Evolutionary conservation across 2,888 invertebrate genomes (phyloP).

Genomic region (Cataglyphis albicans): DNA sequence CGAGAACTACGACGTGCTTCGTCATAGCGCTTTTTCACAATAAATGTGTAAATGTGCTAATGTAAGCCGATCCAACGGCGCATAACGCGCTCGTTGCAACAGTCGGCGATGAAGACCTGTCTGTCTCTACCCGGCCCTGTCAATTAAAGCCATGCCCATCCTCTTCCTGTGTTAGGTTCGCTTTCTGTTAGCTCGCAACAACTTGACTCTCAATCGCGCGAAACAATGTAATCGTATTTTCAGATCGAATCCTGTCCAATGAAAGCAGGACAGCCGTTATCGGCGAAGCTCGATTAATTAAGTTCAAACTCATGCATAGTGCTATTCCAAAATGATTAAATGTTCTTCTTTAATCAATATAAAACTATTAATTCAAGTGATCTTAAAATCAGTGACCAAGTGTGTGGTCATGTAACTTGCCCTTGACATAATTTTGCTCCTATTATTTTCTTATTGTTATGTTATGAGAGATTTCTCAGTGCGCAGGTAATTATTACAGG

Average conservation of each 20-base stretch:
- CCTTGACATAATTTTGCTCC: slow-evolving; percentile 70
- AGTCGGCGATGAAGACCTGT: slow-evolving; percentile 30
- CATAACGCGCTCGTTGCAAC: slow-evolving; percentile 51
- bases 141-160: slow-evolving; percentile 79
- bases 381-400: neutral
- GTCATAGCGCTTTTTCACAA: slow-evolving; percentile 46
- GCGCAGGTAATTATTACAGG: slow-evolving; percentile 59
- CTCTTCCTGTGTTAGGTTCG: slow-evolving; percentile 74
- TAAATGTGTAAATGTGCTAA: slow-evolving; percentile 60
- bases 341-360: neutral
- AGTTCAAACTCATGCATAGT: neutral
- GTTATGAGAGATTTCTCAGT: slow-evolving; percentile 67
- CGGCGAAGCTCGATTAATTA: neutral
- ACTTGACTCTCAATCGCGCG: slow-evolving; percentile 15
- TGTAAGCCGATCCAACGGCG: slow-evolving; percentile 57
- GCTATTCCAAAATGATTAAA: neutral
- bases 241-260: neutral
- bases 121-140: slow-evolving; percentile 45
- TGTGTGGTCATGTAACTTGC: slow-evolving; percentile 65
- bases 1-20: slow-evolving; percentile 7
- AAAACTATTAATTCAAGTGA: slow-evolving; percentile 3
- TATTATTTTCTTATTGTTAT: slow-evolving; percentile 71
- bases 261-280: neutral
- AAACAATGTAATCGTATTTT: slow-evolving; percentile 8
- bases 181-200: slow-evolving; percentile 41